Base-by-base conservation (phyloP, 2,113 vertebrate species). In the Ophiodon elongatus region DNA sequence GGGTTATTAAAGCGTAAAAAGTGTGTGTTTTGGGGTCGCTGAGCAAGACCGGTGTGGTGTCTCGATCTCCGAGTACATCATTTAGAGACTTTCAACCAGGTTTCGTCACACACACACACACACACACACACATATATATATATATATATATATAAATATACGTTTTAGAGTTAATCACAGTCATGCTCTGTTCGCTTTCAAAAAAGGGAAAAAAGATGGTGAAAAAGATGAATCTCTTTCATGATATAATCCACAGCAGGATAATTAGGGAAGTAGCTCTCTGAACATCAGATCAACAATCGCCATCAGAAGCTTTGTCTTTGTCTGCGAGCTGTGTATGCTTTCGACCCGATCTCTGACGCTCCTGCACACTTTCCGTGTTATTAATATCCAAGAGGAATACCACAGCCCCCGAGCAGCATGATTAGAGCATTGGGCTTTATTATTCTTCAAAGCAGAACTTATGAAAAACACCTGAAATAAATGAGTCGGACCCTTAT, bases 151-250 rank as follows among this genome's bases (percentile, higher is more conserved):
- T 93, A 92, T 92, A 84, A 89, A 89, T 90, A 89, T 87, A 91
- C 90, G 86, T 94, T 95, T 94, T 91, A 83, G 89, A 93, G 84
- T 89, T 88, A 93, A 94, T 89, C 85, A 64, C 80, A 86, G 90
- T 75, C 87, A 79, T 54, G 83, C 86, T 93, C 75, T 76, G 80
- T 75, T 92, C 80, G 79, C 69, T 86, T 87, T 85, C 25, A 84
- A 92, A 93, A 76, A 52, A 45, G 14, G 80, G 76, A 86, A 71
- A 83, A 82, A 63, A 31, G 60, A 60, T 37, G 2, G 27, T 3
- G 0, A 59, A 50, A 45, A 50, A 50, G 39, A 13, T 6, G 37
- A 79, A 54, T 75, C 62, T 64, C 86, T 75, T 33, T 56, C 25
- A 17, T 78, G 65, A 73, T 85, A 66, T 84, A 73, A 86, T 79